These are phyloP conservation scores for Benthosema pterotum DNA, from an alignment of 2,797 vertebrate genomes.

Conservation along the genomic window DNA sequence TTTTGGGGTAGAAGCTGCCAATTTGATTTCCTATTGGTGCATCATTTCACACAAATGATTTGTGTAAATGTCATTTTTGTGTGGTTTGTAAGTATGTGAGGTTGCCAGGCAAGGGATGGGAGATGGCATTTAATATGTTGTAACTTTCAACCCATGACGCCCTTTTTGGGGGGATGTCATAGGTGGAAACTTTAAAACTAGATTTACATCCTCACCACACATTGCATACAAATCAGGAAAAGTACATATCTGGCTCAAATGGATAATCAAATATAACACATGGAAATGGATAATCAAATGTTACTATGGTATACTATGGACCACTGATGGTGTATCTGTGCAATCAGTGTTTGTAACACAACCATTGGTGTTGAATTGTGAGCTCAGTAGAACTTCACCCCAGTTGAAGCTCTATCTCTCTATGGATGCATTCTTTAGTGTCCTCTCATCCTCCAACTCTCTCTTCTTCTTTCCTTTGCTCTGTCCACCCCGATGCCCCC, in stretches of 20 bases:
- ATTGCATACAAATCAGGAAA: too few species aligned
- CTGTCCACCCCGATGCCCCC: conserved; percentile 31
- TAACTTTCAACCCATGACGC: too few species aligned
- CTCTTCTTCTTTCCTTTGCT: conserved; percentile 48
- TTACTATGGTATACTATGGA: too few species aligned
- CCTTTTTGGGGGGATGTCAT: too few species aligned
- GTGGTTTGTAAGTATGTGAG: not conserved
- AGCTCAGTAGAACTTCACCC: conserved; percentile 54
- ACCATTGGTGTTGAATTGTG: conserved; percentile 6
- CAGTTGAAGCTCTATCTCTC: conserved; percentile 51
- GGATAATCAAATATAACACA: too few species aligned
- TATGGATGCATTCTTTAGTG: conserved; percentile 65
- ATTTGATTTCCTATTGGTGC: not conserved
- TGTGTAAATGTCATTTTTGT: not conserved
- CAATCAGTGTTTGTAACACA: too few species aligned
- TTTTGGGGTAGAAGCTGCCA: not conserved
- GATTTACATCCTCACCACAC: too few species aligned
- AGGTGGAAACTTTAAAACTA: too few species aligned
- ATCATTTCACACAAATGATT: not conserved
- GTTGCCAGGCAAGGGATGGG: not conserved
- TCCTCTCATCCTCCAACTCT: conserved; percentile 31
- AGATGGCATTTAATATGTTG: not conserved
- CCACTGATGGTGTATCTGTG: too few species aligned
- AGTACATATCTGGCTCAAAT: too few species aligned
- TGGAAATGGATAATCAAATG: too few species aligned